Percentiles rank a stretch among this genome's conserved stretches.
phyloP scores from a whole-genome alignment of 2,888 invertebrate genomes.

The Helicoverpa assulta region DNA sequence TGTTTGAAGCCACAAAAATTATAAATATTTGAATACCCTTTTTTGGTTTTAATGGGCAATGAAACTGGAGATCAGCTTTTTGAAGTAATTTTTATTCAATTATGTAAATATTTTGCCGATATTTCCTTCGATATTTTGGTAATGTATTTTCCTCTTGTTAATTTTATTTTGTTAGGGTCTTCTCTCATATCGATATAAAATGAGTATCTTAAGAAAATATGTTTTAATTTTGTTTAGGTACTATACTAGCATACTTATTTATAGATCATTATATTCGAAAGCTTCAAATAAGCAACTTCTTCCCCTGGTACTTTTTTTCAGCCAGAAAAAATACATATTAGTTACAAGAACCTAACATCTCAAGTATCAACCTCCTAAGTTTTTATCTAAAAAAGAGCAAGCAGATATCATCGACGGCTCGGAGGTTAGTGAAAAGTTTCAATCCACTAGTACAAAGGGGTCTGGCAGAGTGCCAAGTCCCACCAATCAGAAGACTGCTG shows the following conservation, averaged over 20 bases:
- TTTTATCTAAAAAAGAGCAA: constrained; percentile 49
- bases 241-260: too few species aligned
- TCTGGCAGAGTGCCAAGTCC: constrained; percentile 56
- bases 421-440: constrained; percentile 58
- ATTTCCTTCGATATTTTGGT: background rate
- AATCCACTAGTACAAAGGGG: constrained; percentile 53
- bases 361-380: constrained; percentile 30
- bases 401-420: constrained; percentile 47
- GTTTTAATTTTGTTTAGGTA: too few species aligned
- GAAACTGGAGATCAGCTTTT: constrained; percentile 45
- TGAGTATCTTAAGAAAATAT: background rate
- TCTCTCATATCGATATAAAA: background rate
- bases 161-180: background rate
- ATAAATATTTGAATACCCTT: constrained; percentile 44
- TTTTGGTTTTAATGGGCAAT: constrained; percentile 49
- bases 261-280: too few species aligned
- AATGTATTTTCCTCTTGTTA: background rate
- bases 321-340: background rate
- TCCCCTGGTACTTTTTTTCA: background rate
- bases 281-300: too few species aligned
- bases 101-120: background rate
- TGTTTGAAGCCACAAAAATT: constrained; percentile 54
- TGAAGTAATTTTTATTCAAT: constrained; percentile 17
- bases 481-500: constrained; percentile 52
- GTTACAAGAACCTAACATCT: too few species aligned